These are phyloP conservation scores for Eleutherodactylus coqui DNA, from an alignment of 2,797 vertebrate genomes.

Conservation along the genomic window DNA sequence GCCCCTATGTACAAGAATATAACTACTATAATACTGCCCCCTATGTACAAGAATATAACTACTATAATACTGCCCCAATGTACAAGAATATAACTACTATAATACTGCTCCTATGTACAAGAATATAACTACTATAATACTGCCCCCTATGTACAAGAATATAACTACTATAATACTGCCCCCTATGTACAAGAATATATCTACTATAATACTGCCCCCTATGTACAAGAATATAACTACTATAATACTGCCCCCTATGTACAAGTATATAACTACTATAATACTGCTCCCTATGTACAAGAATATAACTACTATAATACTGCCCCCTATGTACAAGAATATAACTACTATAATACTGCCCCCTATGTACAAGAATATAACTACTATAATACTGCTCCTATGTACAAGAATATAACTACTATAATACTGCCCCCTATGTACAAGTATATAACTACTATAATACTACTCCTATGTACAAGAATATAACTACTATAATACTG, in stretches of 20 bases:
- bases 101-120: background rate
- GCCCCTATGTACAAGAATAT: too few species aligned
- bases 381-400: background rate
- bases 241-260: conserved; percentile 5
- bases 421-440: too few species aligned
- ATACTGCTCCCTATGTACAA: conserved; percentile 10
- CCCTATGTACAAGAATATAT: background rate
- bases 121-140: conserved; percentile 15
- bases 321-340: background rate
- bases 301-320: conserved; percentile 19
- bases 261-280: conserved; percentile 13
- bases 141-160: background rate
- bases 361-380: background rate
- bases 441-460: too few species aligned
- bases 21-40: too few species aligned
- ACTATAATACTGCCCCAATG: conserved; percentile 3
- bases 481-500: too few species aligned
- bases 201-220: conserved; percentile 4
- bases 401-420: conserved; percentile 1
- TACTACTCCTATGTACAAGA: too few species aligned
- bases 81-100: conserved; percentile 4
- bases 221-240: conserved; percentile 12
- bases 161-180: conserved; percentile 8
- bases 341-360: conserved; percentile 8
- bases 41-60: conserved; percentile 4